A percentile compares a stretch with the other conserved stretches of the same genome.
Conservation (phyloP, 2,888 invertebrate species). For the Watsonalla binaria region DNA sequence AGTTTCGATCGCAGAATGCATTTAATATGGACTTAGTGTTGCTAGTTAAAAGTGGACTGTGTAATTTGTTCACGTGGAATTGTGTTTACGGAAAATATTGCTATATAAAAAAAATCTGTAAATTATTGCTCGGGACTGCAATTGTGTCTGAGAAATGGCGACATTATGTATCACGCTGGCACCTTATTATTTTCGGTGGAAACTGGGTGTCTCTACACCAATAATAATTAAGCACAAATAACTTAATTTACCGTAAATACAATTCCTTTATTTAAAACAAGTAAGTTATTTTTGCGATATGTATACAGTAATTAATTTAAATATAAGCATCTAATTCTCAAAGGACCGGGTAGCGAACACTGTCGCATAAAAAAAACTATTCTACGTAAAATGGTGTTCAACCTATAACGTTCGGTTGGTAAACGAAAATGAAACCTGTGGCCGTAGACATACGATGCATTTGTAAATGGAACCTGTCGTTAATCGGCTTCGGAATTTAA, state of each 20-base stretch:
- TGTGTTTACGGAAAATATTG: too few species aligned
- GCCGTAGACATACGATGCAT: slow-evolving; percentile 23
- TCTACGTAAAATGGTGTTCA: background rate
- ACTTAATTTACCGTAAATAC: too few species aligned
- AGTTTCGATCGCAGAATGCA: slow-evolving; percentile 3
- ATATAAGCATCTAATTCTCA: background rate
- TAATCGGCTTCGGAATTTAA: slow-evolving; percentile 18
- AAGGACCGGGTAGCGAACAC: background rate
- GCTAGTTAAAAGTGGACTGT: too few species aligned
- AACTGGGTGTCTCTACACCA: too few species aligned
- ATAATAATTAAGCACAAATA: too few species aligned
- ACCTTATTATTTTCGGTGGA: too few species aligned
- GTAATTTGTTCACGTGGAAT: too few species aligned
- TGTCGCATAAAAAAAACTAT: background rate
- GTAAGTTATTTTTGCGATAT: background rate
- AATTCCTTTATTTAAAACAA: background rate
- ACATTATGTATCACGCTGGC: too few species aligned
- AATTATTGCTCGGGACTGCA: too few species aligned
- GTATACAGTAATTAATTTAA: background rate
- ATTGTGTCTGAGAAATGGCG: too few species aligned
- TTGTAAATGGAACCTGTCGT: slow-evolving; percentile 34
- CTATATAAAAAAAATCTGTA: too few species aligned
- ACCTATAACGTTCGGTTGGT: background rate
- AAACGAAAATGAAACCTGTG: background rate
- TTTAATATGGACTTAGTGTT: too few species aligned